phyloP scores from a whole-genome alignment of 2,888 invertebrate genomes.

The Aphelenchoides bicaudatus region DNA sequence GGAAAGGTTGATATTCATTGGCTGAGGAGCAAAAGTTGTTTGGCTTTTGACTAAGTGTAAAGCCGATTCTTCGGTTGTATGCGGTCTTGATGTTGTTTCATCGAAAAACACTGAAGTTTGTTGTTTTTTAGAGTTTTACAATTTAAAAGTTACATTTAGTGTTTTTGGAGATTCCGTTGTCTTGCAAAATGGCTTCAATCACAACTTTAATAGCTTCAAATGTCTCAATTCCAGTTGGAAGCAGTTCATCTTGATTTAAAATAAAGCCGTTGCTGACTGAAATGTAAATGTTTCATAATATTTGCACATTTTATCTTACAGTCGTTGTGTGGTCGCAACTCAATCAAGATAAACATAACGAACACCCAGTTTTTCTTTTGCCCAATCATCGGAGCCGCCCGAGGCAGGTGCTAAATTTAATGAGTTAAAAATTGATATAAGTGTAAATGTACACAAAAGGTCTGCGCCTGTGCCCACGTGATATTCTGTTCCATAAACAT shows the following conservation, averaged over 20 bases:
- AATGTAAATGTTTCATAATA: slow-evolving; percentile 25
- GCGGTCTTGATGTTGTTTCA: background rate
- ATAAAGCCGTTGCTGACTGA: slow-evolving; percentile 59
- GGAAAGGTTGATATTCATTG: background rate
- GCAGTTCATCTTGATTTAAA: slow-evolving; percentile 54
- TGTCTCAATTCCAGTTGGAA: slow-evolving; percentile 58
- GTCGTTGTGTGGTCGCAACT: slow-evolving; percentile 53
- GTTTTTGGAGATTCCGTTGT: slow-evolving; percentile 31
- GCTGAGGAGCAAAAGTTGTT: background rate
- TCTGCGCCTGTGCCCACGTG: slow-evolving; percentile 58
- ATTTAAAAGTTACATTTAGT: too few species aligned
- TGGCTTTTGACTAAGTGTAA: slow-evolving; percentile 4
- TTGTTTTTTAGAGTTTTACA: too few species aligned
- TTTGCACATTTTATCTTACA: slow-evolving; percentile 33
- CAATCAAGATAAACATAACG: slow-evolving; percentile 59
- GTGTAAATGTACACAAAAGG: slow-evolving; percentile 23
- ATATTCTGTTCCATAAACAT: slow-evolving; percentile 54
- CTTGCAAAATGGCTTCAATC: slow-evolving; percentile 42
- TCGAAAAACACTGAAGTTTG: too few species aligned
- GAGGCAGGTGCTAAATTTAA: slow-evolving; percentile 22
- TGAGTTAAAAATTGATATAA: background rate
- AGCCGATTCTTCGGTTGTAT: background rate
- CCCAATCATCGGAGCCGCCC: slow-evolving; percentile 58
- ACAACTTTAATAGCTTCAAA: slow-evolving; percentile 58
- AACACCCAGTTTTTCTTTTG: slow-evolving; percentile 51